Evolutionary conservation across 2,888 invertebrate species (phyloP).

Genomic region (Trimorus sp.): DNA sequence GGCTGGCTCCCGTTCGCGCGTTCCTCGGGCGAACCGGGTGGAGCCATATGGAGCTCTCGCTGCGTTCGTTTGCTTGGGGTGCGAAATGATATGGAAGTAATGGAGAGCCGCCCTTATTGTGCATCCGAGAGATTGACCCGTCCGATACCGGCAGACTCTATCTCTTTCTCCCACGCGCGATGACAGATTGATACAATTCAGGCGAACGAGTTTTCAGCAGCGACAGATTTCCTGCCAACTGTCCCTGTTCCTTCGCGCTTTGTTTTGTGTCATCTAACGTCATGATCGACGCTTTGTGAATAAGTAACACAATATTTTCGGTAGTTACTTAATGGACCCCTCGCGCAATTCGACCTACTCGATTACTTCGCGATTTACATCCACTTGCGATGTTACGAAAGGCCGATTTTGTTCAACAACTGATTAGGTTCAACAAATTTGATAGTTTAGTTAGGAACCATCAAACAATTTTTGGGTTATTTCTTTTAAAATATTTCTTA

Average conservation of each 20-base stretch:
- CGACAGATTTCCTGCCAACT: slow-evolving; percentile 81
- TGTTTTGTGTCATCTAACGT: slow-evolving; percentile 26
- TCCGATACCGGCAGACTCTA: slow-evolving; percentile 73
- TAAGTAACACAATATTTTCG: slow-evolving; percentile 33
- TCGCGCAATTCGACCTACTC: too few relatives aligned
- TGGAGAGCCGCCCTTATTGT: slow-evolving; percentile 76
- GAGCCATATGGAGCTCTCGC: slow-evolving; percentile 76
- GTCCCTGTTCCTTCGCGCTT: slow-evolving; percentile 70
- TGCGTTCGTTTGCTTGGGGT: slow-evolving; percentile 75
- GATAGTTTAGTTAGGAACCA: too few relatives aligned
- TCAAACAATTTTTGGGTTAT: too few relatives aligned
- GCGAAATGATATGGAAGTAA: slow-evolving; percentile 82
- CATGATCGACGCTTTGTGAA: slow-evolving; percentile 6
- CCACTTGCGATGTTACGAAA: too few relatives aligned
- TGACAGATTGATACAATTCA: slow-evolving; percentile 82
- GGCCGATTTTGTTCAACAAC: too few relatives aligned
- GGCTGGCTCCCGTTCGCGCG: slow-evolving; percentile 49
- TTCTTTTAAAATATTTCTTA: too few relatives aligned
- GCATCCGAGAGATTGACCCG: slow-evolving; percentile 80
- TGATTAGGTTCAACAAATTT: too few relatives aligned
- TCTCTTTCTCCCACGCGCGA: slow-evolving; percentile 73
- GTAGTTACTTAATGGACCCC: slow-evolving; percentile 15
- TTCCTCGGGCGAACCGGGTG: slow-evolving; percentile 56
- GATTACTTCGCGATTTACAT: too few relatives aligned
- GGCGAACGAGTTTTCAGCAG: slow-evolving; percentile 76